Conservation (phyloP, 1,140 invertebrate genomes). For the Notospermus geniculatus region DNA sequence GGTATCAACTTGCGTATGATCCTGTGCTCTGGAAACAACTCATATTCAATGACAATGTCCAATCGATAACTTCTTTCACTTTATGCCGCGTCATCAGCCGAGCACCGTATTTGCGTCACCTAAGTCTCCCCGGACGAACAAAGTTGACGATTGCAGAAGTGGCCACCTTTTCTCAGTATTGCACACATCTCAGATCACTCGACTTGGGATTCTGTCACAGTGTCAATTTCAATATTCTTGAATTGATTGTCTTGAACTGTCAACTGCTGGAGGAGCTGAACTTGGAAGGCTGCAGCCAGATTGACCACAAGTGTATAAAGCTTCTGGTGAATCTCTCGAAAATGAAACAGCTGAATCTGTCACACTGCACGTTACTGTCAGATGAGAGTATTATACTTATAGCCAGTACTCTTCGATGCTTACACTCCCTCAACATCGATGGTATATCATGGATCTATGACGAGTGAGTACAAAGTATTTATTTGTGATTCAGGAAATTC, state of each 20-base stretch:
- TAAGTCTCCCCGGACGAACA: not conserved
- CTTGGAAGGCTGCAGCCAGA: not conserved
- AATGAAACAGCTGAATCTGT: not conserved
- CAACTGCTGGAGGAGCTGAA: not conserved
- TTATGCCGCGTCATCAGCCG: not conserved
- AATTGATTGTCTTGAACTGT: not conserved
- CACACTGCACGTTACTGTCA: not conserved
- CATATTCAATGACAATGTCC: not conserved
- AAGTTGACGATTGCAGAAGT: not conserved
- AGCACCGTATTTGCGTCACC: not conserved
- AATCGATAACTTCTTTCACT: not conserved
- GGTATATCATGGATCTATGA: not conserved
- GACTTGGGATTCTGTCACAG: not conserved
- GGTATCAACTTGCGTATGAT: not conserved
- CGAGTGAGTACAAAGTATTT: not conserved
- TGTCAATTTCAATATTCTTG: not conserved
- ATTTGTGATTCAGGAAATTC: too few species aligned
- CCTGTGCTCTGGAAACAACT: not conserved
- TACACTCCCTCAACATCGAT: not conserved
- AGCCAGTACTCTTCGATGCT: not conserved
- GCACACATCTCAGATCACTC: too few species aligned
- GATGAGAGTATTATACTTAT: not conserved
- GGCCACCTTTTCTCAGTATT: too few species aligned
- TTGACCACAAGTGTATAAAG: not conserved
- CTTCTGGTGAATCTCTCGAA: not conserved